phyloP scores from a whole-genome alignment of 2,113 vertebrate genomes.

The Xenotilapia leptura region DNA sequence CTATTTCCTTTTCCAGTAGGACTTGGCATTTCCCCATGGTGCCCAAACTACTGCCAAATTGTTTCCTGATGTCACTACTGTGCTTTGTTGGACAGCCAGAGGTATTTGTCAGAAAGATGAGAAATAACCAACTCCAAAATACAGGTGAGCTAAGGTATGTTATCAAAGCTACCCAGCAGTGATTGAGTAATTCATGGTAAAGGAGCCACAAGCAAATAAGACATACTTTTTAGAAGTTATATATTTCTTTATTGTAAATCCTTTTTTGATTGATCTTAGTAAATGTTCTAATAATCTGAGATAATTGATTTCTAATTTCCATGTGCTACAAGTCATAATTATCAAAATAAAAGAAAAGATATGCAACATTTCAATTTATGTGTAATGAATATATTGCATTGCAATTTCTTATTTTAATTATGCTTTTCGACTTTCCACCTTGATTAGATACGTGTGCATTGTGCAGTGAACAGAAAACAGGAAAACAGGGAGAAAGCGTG shows the following conservation, averaged over 20 bases:
- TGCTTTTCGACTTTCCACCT: neutral
- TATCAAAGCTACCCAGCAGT: neutral
- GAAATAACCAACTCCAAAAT: neutral
- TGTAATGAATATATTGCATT: neutral
- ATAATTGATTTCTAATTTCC: neutral
- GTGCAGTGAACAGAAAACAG: neutral
- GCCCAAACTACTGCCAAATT: neutral
- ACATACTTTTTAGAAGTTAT: neutral
- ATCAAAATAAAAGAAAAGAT: neutral
- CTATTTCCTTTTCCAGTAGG: neutral
- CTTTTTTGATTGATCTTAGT: neutral
- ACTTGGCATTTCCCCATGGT: neutral
- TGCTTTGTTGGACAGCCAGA: neutral
- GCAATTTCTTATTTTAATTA: neutral
- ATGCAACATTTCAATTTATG: neutral
- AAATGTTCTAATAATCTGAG: neutral
- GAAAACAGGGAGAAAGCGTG: neutral
- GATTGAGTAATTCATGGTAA: neutral
- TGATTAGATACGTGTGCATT: neutral
- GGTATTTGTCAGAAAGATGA: neutral
- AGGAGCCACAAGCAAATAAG: neutral
- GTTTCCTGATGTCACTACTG: neutral
- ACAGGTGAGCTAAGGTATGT: neutral
- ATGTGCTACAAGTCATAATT: neutral
- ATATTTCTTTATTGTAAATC: neutral